Base-by-base conservation (phyloP, 1,140 invertebrate species). In the Zeugodacus cucurbitae region DNA sequence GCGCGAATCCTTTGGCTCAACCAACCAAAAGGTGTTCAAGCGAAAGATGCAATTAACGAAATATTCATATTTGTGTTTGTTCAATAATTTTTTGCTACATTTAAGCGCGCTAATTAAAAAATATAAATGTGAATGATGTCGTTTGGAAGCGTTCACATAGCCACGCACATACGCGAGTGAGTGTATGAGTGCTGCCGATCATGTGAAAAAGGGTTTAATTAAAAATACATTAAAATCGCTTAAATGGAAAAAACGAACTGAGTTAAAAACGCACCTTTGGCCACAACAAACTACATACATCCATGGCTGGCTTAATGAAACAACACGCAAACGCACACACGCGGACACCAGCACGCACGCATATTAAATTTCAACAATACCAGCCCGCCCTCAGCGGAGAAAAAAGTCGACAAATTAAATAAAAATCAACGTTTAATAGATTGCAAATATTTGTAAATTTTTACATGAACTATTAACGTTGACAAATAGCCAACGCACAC, bases 31-130 rank as follows among this genome's bases (percentile, higher is more conserved):
- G 91, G 91, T 92, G 91, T 92, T 92, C 91, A 92, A 91, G 91
- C 92, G 91, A 92, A 92, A 92, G 92, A 92, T 92, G 91, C 91
- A 92, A 92, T 92, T 92, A 92, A 92, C 91, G 91, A 92, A 59
- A 62, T 64, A 64, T 44, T 62, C 37, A 62, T 87, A 62, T 87
- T 87, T 87, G 58, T 87, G 57, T 64, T 62, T 87, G 48, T 67
- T 62, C 92, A 92, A 92, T 92, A 92, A 92, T 92, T 91, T 92
- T 90, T 89, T 91, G 90, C 91, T 91, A 92, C 92, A 90, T 91
- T 87, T 87, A 62, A 87, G 37, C 34, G 54, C 29, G 58, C 86
- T 58, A 58, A 87, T 59, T 59, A 87, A 62, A 87, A 87, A 87
- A 87, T 87, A 87, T 59, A 87, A 58, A 58, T 37, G 86, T 37